A percentile compares a stretch with the other conserved stretches of the same genome.
Evolutionary conservation across 2,888 invertebrate genomes (phyloP).

Genomic region (Fabriciana adippe): DNA sequence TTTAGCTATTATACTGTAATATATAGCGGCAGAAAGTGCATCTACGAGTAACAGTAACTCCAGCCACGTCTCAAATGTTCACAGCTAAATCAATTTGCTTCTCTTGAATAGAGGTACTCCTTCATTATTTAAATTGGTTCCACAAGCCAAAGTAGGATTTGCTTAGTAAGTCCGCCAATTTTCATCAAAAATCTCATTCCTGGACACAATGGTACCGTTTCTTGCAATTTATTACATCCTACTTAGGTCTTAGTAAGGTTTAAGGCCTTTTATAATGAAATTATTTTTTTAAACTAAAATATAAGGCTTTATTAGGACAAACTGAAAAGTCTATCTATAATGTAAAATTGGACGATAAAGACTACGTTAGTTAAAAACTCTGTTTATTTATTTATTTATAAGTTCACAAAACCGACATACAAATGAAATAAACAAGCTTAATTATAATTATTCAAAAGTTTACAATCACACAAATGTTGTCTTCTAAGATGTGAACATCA

Average conservation of each 20-base stretch:
- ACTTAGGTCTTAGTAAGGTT: constrained; percentile 8
- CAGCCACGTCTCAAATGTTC: neutral
- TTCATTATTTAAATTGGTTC: constrained; percentile 6
- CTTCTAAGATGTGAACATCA: no score
- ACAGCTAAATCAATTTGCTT: neutral
- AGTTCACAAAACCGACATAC: no score
- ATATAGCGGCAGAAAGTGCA: neutral
- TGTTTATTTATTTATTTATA: no score
- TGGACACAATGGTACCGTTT: constrained; percentile 15
- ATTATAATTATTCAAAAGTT: no score
- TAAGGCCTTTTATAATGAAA: neutral
- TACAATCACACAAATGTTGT: no score
- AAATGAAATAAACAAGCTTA: no score
- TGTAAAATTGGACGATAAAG: no score
- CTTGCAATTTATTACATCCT: constrained; percentile 15
- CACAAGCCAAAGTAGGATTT: constrained; percentile 11
- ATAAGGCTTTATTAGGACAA: no score
- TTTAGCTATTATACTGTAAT: neutral
- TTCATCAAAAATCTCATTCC: constrained; percentile 23
- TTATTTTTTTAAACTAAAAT: no score
- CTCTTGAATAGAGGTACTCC: neutral
- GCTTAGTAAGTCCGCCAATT: constrained; percentile 2
- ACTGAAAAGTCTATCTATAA: no score
- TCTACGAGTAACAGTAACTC: neutral
- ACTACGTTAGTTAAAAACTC: no score